Evolutionary conservation across 2,888 invertebrate genomes (phyloP), one percentile per base, ranked within the genome.

Genomic region (Calephelis perditalis): DNA sequence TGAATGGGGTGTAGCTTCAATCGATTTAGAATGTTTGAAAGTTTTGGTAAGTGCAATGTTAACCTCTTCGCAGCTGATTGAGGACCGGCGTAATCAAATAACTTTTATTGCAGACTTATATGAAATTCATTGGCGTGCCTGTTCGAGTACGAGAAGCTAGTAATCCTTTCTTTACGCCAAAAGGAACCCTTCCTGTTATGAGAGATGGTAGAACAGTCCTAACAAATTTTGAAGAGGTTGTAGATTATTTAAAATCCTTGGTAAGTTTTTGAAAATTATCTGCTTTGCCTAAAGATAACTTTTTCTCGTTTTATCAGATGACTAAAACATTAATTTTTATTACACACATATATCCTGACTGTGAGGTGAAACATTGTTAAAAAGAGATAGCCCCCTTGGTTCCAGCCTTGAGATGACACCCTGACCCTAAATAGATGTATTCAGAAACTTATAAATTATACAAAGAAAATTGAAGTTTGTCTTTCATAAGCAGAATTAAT

Each of bases 1-100:
- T 26, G 97, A 97, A 81, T 97, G 95, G 94, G 96, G 96, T 35
- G 86, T 98, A 59, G 96, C 97, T 0, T 96, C 97, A 0, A 92
- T 97, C 63, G 96, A 97, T 91, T 92, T 94, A 64, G 94, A 95
- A 78, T 97, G 96, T 78, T 89, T 97, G 56, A 94, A 96, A 84
- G 93, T 95, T 74, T 89, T 97, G 92, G 96, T 97, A 79, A 92
- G 92, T 56, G 40, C 43, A 15, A 9, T 15, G 49, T 10, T 63
- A 62, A 65, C 62, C 63, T 61, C 10, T 9, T 49, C 35, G 44
- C 15, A 36, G 47, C 40, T 61, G 64, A 60, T 68, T 67, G 68
- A 63, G 35, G 62, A 70, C 81, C 80, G 81, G 82, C 68, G 35
- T 52, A 9, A 35, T 52, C 52, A 35, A 52, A 52, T 52, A 35